Conservation (phyloP, 2,888 invertebrate genomes). For the Ectropis crepuscularia region DNA sequence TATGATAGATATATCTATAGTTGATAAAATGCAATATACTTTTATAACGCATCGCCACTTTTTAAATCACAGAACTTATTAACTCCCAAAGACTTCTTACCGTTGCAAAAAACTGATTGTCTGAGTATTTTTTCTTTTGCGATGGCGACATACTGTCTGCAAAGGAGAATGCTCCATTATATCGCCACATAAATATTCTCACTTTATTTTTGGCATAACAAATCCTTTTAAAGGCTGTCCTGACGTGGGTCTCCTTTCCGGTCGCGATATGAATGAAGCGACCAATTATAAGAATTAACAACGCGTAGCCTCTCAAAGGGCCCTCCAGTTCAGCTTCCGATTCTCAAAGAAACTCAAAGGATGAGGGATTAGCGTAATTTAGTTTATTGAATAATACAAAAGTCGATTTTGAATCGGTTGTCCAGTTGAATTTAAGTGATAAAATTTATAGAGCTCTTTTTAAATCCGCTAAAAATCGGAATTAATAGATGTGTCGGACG, state of each 20-base stretch:
- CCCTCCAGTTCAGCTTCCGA: conserved; percentile 74
- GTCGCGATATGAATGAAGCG: conserved; percentile 67
- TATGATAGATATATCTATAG: not conserved
- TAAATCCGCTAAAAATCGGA: conserved; percentile 26
- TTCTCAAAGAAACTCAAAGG: conserved; percentile 75
- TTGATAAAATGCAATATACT: not conserved
- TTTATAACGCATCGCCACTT: conserved; percentile 15
- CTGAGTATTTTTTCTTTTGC: conserved; percentile 42
- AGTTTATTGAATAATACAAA: conserved; percentile 55
- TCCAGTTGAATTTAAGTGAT: conserved; percentile 46
- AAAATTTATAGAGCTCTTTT: conserved; percentile 35
- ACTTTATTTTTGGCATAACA: conserved; percentile 69
- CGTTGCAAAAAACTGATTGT: conserved; percentile 44
- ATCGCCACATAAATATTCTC: conserved; percentile 61
- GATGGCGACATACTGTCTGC: conserved; percentile 77
- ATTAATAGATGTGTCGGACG: conserved; percentile 14
- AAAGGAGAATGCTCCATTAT: conserved; percentile 56
- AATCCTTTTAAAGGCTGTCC: conserved; percentile 73
- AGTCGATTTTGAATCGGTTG: conserved; percentile 43
- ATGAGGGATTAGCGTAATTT: conserved; percentile 72
- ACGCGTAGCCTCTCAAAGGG: conserved; percentile 63
- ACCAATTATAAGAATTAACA: conserved; percentile 78
- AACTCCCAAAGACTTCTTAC: conserved; percentile 50
- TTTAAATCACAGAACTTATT: conserved; percentile 28
- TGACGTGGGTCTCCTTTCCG: conserved; percentile 80